Percentiles rank a stretch among this genome's conserved stretches.
Evolutionary conservation across 2,113 vertebrate species (phyloP).

Genomic region (Pachyramphus minor): DNA sequence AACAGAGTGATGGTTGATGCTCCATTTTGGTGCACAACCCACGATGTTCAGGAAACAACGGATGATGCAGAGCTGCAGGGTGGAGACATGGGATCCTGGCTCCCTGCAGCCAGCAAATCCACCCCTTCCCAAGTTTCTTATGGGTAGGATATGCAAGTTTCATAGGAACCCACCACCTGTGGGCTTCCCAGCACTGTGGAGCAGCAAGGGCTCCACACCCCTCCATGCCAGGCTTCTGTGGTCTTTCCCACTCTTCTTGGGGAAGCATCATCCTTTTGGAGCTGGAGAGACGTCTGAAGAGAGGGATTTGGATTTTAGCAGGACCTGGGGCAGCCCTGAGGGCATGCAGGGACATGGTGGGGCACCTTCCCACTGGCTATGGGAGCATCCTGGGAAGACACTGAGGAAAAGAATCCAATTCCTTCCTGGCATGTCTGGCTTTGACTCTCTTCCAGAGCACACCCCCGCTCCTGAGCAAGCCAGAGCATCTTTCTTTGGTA

Average conservation of each 20-base stretch:
- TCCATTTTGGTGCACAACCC: neutral
- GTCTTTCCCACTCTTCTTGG: accelerated
- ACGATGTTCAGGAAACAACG: accelerated
- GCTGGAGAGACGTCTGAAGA: neutral
- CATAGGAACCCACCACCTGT: neutral
- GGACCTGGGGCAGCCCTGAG: neutral
- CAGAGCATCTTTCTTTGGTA: neutral
- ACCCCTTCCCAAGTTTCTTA: neutral
- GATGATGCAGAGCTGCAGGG: neutral
- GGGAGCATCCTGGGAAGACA: neutral
- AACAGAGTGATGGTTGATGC: accelerated
- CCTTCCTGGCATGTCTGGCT: neutral
- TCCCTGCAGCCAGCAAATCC: accelerated
- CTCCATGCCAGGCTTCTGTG: accelerated
- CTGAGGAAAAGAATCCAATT: neutral
- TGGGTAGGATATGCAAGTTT: neutral
- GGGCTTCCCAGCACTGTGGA: accelerated
- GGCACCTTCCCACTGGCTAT: neutral
- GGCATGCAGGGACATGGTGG: accelerated
- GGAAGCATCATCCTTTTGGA: accelerated
- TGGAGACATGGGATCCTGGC: neutral
- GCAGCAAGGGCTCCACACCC: neutral
- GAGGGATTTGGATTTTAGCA: neutral
- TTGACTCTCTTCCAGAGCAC: neutral
- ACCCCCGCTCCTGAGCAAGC: neutral